phyloP scores from a whole-genome alignment of 2,797 vertebrate species.

The Tangara arthus region DNA sequence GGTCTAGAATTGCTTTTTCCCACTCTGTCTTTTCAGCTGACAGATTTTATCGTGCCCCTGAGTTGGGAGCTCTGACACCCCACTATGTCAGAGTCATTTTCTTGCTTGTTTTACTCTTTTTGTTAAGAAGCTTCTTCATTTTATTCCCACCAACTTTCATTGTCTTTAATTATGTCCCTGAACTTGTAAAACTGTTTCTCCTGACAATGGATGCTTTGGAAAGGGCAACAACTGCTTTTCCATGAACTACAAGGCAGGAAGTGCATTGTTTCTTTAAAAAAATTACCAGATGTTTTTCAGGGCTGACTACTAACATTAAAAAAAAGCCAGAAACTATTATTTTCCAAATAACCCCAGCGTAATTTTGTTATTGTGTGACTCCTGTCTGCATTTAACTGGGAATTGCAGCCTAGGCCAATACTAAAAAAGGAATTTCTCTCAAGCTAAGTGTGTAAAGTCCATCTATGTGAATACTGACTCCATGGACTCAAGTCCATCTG shows the following conservation, averaged over 20 bases:
- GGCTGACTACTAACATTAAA: background rate
- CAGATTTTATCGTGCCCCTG: background rate
- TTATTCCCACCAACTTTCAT: conserved; percentile 63
- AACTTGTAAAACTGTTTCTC: conserved; percentile 55
- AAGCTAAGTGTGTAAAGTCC: background rate
- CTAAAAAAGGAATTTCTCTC: background rate
- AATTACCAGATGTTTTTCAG: conserved; percentile 47
- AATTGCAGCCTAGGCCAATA: background rate
- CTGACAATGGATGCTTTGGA: conserved; percentile 62
- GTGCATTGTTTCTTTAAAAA: conserved; percentile 55
- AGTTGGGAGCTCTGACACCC: background rate
- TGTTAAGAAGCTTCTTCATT: conserved; percentile 55
- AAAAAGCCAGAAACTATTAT: background rate
- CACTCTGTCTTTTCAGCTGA: background rate
- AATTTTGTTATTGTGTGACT: conserved; percentile 31
- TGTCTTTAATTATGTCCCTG: conserved; percentile 64
- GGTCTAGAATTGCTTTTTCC: background rate
- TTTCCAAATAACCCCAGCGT: conserved; percentile 3
- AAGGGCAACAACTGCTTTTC: conserved; percentile 43
- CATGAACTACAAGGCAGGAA: conserved; percentile 53
- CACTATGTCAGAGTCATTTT: background rate
- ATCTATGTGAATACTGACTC: background rate
- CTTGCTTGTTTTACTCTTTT: conserved; percentile 39
- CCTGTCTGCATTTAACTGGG: conserved; percentile 47
- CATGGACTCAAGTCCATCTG: fast-evolving